phyloP scores from a whole-genome alignment of 2,888 invertebrate species.

The Cheilosia scutellata region DNA sequence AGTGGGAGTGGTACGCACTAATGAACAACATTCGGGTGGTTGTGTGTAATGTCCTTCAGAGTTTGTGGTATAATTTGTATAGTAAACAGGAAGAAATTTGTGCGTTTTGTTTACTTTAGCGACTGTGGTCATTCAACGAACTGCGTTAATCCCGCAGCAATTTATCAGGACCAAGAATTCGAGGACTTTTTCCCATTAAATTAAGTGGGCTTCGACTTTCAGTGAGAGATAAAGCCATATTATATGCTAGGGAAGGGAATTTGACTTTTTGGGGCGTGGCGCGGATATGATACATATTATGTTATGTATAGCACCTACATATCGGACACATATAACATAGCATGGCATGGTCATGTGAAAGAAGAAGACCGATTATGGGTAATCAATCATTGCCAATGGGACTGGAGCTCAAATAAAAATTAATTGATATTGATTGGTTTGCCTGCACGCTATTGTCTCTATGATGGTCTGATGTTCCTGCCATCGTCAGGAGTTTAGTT shows the following conservation, averaged over 20 bases:
- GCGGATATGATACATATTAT: slow-evolving; percentile 39
- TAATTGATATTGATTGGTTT: slow-evolving; percentile 73
- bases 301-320: slow-evolving; percentile 7
- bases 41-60: slow-evolving; percentile 23
- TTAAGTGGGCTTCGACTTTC: slow-evolving; percentile 56
- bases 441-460: background rate
- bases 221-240: slow-evolving; percentile 35
- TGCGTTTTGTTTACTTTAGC: slow-evolving; percentile 11
- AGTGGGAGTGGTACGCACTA: background rate
- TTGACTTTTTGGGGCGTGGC: slow-evolving; percentile 53
- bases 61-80: slow-evolving; percentile 44
- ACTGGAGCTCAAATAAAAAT: slow-evolving; percentile 72
- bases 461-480: background rate
- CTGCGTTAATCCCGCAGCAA: slow-evolving; percentile 50
- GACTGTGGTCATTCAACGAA: background rate
- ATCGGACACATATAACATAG: slow-evolving; percentile 13
- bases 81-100: slow-evolving; percentile 18
- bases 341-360: slow-evolving; percentile 38
- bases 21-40: slow-evolving; percentile 25
- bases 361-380: slow-evolving; percentile 71
- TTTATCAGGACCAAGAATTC: slow-evolving; percentile 54
- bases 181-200: slow-evolving; percentile 67
- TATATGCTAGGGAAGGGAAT: background rate
- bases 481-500: slow-evolving; percentile 34
- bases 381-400: slow-evolving; percentile 71